Evolutionary conservation across 2,113 vertebrate genomes (phyloP), one percentile per base, ranked within the genome.

Genomic region (Hirundichthys speculiger): DNA sequence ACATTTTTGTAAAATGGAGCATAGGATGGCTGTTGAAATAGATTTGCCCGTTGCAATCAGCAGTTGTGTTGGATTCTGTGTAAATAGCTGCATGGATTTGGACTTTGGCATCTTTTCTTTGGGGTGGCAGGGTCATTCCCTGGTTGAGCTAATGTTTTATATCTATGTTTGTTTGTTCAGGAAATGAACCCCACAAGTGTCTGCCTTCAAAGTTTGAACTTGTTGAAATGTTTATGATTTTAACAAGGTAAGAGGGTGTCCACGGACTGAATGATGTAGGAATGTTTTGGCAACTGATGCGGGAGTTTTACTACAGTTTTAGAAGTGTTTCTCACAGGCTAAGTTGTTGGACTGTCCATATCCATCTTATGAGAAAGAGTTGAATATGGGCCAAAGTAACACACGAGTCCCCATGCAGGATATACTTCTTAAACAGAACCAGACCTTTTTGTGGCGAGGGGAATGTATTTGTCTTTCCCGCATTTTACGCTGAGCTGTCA

Each of bases 401-500:
- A 61, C 73, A 64, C 66, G 64, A 69, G 73, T 79, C 77, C 79
- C 63, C 21, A 43, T 75, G 73, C 70, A 77, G 60, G 70, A 74
- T 58, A 57, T 41, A 54, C 67, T 53, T 68, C 59, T 78, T 77
- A 81, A 86, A 59, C 70, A 70, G 67, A 72, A 83, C 63, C 83
- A 81, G 81, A 84, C 67, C 51, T 70, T 64, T 71, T 55, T 71
- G 77, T 73, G 79, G 63, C 60, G 34, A 13, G 3, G 63, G 25
- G 58, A 61, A 63, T 46, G 53, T 75, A 72, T 82, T 81, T 72
- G 66, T 76, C 77, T 86, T 79, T 68, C 71, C 75, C 22, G 75
- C 77, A 70, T 79, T 69, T 79, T 79, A 64, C 63, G 30, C 78
- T 40, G 76, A 69, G 73, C 73, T 74, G 76, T 83, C 86, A 70